Evolutionary conservation across 2,797 vertebrate species (phyloP).

Genomic region (Enteromius unitaeniatus): DNA sequence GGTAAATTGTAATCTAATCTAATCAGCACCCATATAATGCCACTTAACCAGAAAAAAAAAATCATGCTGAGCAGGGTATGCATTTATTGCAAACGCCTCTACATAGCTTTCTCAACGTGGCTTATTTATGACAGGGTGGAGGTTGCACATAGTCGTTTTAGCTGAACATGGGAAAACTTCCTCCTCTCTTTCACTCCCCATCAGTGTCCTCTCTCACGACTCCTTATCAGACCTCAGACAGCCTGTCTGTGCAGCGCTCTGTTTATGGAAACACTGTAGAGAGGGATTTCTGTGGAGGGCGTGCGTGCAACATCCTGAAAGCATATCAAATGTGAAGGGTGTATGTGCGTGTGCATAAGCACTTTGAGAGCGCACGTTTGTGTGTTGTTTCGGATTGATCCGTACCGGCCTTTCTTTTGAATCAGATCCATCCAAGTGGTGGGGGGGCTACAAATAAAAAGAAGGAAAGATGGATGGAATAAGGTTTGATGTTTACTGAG

Average conservation of each 20-base stretch:
- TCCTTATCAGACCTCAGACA: conserved; percentile 40
- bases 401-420: conserved; percentile 42
- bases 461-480: conserved; percentile 47
- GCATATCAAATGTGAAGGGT: conserved; percentile 50
- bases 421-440: conserved; percentile 46
- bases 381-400: conserved; percentile 57
- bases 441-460: conserved; percentile 39
- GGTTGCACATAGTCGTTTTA: conserved; percentile 65
- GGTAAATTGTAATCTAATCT: too few relatives aligned
- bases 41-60: not conserved
- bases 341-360: conserved; percentile 63
- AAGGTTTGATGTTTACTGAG: conserved; percentile 65
- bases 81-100: conserved; percentile 32
- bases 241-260: conserved; percentile 38
- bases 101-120: conserved; percentile 29
- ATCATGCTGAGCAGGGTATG: not conserved
- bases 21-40: not conserved
- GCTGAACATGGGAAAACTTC: conserved; percentile 46
- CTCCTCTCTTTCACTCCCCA: conserved; percentile 43
- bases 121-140: conserved; percentile 63
- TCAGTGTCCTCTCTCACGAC: conserved; percentile 48
- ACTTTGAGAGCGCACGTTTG: conserved; percentile 48
- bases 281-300: conserved; percentile 59
- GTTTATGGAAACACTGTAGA: conserved; percentile 63
- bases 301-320: conserved; percentile 37